phyloP scores from a whole-genome alignment of 2,888 invertebrate genomes.

The Hipparchia semele region DNA sequence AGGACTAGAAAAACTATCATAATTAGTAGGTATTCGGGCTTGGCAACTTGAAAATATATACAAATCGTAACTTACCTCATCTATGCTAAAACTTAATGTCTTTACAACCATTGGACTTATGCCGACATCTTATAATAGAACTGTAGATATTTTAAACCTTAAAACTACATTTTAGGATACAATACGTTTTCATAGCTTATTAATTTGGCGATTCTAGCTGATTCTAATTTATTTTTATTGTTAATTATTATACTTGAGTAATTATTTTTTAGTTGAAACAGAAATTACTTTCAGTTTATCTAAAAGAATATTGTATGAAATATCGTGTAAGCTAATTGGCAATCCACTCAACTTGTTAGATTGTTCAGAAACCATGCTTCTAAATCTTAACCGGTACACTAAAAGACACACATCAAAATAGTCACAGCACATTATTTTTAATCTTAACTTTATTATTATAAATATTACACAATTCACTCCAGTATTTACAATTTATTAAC shows the following conservation, averaged over 20 bases:
- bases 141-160: slow-evolving; percentile 28
- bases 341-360: background rate
- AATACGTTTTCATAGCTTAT: slow-evolving; percentile 22
- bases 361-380: slow-evolving; percentile 49
- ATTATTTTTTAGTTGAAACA: background rate
- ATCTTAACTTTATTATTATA: slow-evolving; percentile 52
- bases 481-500: slow-evolving; percentile 64
- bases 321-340: background rate
- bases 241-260: background rate
- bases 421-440: slow-evolving; percentile 74
- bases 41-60: slow-evolving; percentile 49
- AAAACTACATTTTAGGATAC: slow-evolving; percentile 25
- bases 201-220: slow-evolving; percentile 38
- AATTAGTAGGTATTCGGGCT: slow-evolving; percentile 36
- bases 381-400: slow-evolving; percentile 57
- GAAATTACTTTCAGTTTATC: background rate
- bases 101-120: slow-evolving; percentile 40
- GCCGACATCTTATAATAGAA: slow-evolving; percentile 36
- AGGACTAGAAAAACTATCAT: slow-evolving; percentile 44
- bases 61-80: slow-evolving; percentile 30
- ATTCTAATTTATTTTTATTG: slow-evolving; percentile 33
- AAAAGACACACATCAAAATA: slow-evolving; percentile 59
- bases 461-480: slow-evolving; percentile 55
- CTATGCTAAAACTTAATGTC: slow-evolving; percentile 33
- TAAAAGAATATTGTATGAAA: background rate